Conservation (phyloP, 2,113 vertebrate genomes). For the Oryzias celebensis region DNA sequence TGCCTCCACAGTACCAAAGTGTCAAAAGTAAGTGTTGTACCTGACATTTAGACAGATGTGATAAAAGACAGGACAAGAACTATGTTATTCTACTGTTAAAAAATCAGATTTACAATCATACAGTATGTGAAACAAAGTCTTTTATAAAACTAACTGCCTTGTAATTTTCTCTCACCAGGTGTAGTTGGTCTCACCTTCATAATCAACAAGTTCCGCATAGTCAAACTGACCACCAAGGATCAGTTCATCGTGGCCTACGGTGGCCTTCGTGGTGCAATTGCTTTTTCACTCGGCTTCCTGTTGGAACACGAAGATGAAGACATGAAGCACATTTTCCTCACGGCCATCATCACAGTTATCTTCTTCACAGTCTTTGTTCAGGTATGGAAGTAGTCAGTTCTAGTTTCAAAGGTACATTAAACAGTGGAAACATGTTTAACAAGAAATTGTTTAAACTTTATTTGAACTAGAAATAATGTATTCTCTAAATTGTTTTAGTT, state of each 20-base stretch:
- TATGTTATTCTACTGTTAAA: no score
- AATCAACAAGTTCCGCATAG: slow-evolving; percentile 97
- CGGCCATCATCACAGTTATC: slow-evolving; percentile 96
- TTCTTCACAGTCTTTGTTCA: slow-evolving; percentile 99
- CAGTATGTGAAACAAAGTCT: not conserved
- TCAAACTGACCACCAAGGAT: slow-evolving; percentile 95
- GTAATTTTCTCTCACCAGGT: slow-evolving; percentile 68
- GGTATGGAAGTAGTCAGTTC: slow-evolving; percentile 66
- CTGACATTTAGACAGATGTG: no score
- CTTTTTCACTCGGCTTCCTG: slow-evolving; percentile 95
- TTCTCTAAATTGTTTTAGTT: not conserved
- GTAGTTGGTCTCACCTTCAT: slow-evolving; percentile 91
- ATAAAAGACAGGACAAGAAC: no score
- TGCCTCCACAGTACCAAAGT: no score
- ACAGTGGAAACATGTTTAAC: no score
- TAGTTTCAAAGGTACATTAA: not conserved
- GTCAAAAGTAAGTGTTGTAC: no score
- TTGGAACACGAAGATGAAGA: slow-evolving; percentile 76
- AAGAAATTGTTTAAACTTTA: no score
- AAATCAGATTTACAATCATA: not conserved
- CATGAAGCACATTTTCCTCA: slow-evolving; percentile 91
- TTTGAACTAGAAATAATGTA: no score
- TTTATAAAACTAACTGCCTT: not conserved
- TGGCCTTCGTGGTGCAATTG: slow-evolving; percentile 94
- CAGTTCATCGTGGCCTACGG: slow-evolving; percentile 98